These are phyloP conservation scores for Proteles cristata DNA, from an alignment of 2,113 vertebrate genomes.

Conservation along the genomic window DNA sequence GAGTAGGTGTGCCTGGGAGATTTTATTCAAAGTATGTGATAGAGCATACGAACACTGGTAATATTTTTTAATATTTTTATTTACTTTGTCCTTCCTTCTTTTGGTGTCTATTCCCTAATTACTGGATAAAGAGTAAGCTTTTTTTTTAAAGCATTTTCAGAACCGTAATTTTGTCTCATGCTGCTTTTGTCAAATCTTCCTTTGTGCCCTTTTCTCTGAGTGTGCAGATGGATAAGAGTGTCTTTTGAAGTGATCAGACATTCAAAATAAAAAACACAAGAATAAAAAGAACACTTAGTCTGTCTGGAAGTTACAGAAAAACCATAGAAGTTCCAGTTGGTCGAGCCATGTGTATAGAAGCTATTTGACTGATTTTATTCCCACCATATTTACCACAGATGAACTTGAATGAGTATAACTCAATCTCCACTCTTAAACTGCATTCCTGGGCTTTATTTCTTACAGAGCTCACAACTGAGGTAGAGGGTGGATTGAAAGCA, in stretches of 20 bases:
- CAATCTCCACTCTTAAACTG: not conserved
- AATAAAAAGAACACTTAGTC: slow-evolving; percentile 81
- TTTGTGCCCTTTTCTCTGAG: slow-evolving; percentile 67
- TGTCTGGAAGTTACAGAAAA: slow-evolving; percentile 79
- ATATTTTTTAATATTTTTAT: not conserved
- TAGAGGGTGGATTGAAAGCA: not conserved
- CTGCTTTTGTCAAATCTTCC: slow-evolving; percentile 68
- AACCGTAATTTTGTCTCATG: slow-evolving; percentile 67
- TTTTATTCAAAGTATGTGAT: not conserved
- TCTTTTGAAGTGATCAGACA: slow-evolving; percentile 75
- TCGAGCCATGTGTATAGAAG: slow-evolving; percentile 36
- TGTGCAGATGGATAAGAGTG: slow-evolving; percentile 80
- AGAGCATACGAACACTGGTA: not conserved
- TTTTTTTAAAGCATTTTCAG: slow-evolving; percentile 39
- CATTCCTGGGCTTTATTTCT: not conserved
- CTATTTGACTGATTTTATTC: slow-evolving; percentile 74
- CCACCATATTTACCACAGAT: not conserved
- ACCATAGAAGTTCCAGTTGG: slow-evolving; percentile 71
- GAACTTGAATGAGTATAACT: not conserved
- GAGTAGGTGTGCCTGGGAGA: not conserved
- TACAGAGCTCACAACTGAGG: not conserved
- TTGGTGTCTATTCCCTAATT: not conserved
- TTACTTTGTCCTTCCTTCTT: not conserved
- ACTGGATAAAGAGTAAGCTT: not conserved
- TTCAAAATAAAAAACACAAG: slow-evolving; percentile 82